These are phyloP conservation scores for Aporophyla nigra DNA, from an alignment of 2,888 invertebrate species.

Conservation along the genomic window DNA sequence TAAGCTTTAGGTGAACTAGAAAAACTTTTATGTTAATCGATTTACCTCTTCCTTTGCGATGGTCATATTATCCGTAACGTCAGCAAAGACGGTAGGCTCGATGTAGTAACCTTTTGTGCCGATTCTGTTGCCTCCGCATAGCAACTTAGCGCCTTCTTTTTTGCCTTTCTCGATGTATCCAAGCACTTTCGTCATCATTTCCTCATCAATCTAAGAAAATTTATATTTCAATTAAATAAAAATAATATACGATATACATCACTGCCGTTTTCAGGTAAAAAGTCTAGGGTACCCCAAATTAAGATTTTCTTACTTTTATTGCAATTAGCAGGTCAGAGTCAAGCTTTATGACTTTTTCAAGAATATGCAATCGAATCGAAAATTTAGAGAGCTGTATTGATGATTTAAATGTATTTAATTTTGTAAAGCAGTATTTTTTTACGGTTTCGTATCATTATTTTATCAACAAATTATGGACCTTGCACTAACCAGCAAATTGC, in stretches of 20 bases:
- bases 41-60: conserved; percentile 95
- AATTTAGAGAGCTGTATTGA: too few species aligned
- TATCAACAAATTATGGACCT: too few species aligned
- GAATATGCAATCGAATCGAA: too few species aligned
- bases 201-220: conserved; percentile 91
- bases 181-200: conserved; percentile 94
- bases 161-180: conserved; percentile 94
- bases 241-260: too few species aligned
- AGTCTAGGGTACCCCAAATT: too few species aligned
- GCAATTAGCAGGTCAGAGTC: too few species aligned
- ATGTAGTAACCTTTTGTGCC: conserved; percentile 94
- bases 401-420: too few species aligned
- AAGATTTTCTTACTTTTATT: too few species aligned
- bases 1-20: background rate
- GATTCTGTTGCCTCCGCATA: conserved; percentile 92
- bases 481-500: too few species aligned
- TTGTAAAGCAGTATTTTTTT: too few species aligned
- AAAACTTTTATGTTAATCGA: background rate
- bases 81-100: conserved; percentile 94
- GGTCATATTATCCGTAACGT: conserved; percentile 94
- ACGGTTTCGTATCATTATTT: too few species aligned
- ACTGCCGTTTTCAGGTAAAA: background rate
- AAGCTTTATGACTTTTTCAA: too few species aligned
- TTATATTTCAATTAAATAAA: background rate
- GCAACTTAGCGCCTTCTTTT: conserved; percentile 94